A percentile compares a stretch with the other conserved stretches of the same genome.
Conservation (phyloP, 2,113 vertebrate species). For the Chrysochloris asiatica region DNA sequence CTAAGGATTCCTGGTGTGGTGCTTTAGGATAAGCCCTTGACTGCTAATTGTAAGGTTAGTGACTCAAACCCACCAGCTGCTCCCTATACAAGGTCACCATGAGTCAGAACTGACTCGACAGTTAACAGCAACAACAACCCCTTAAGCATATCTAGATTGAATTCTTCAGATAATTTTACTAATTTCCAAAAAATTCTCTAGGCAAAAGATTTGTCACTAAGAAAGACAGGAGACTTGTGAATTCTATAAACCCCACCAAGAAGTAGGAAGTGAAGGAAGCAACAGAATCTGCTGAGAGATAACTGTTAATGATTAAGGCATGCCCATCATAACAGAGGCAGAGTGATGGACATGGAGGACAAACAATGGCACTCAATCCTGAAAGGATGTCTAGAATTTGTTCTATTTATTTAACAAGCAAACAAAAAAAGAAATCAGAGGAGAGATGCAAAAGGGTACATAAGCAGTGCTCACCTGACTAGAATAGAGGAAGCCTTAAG, state of each 20-base stretch:
- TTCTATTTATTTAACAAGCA: background rate
- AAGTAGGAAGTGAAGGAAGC: background rate
- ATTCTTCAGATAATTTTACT: slow-evolving; percentile 9
- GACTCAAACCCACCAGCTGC: too few relatives aligned
- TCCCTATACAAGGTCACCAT: too few relatives aligned
- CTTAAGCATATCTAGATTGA: background rate
- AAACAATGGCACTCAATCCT: background rate
- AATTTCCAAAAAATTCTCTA: background rate
- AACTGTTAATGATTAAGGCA: background rate
- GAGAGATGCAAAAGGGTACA: background rate
- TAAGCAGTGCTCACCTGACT: background rate
- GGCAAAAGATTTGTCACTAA: background rate
- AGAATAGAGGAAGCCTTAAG: background rate
- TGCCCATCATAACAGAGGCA: background rate
- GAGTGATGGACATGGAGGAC: background rate
- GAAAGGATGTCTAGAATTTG: background rate
- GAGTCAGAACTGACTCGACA: too few relatives aligned
- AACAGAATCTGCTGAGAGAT: background rate
- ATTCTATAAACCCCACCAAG: too few relatives aligned
- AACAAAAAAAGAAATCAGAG: background rate
- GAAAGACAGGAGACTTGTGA: too few relatives aligned
- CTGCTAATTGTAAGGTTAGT: too few relatives aligned
- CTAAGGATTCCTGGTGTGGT: too few relatives aligned
- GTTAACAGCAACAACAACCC: background rate
- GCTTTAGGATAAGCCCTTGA: too few relatives aligned